Evolutionary conservation across 1,140 invertebrate genomes (phyloP).

Genomic region (Monochamus saltuarius): DNA sequence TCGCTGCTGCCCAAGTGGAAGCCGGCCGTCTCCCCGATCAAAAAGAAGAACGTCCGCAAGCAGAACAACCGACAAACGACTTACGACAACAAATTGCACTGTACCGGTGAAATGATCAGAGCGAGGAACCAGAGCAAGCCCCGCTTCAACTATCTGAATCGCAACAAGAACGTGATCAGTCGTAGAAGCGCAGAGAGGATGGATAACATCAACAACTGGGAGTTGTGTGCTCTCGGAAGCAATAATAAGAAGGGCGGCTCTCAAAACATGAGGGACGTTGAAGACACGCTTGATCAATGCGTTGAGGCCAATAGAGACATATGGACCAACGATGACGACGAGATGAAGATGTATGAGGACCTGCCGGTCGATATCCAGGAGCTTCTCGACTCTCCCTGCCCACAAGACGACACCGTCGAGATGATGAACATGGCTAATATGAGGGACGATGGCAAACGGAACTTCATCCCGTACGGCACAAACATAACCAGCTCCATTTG

Average conservation of each 20-base stretch:
- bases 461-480: conserved; percentile 50
- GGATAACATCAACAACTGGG: background rate
- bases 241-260: background rate
- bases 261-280: background rate
- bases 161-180: conserved; percentile 4
- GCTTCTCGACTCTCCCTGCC: conserved; percentile 58
- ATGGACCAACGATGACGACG: conserved; percentile 45
- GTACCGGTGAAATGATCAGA: conserved; percentile 7
- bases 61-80: conserved; percentile 8
- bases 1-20: conserved; percentile 41
- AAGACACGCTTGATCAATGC: conserved; percentile 3
- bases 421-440: conserved; percentile 42
- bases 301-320: background rate
- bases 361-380: conserved; percentile 61
- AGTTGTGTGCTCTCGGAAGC: background rate
- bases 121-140: conserved; percentile 18
- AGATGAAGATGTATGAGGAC: conserved; percentile 58
- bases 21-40: conserved; percentile 35
- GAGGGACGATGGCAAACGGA: conserved; percentile 28
- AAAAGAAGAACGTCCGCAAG: conserved; percentile 21
- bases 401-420: conserved; percentile 43
- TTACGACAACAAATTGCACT: background rate
- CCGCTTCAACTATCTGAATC: background rate
- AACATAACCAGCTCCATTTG: conserved; percentile 54
- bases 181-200: conserved; percentile 5